Percentiles rank a stretch among this genome's conserved stretches.
These are phyloP conservation scores for Leptonema lineaticorne DNA, from an alignment of 1,140 invertebrate species.

Conservation along the genomic window DNA sequence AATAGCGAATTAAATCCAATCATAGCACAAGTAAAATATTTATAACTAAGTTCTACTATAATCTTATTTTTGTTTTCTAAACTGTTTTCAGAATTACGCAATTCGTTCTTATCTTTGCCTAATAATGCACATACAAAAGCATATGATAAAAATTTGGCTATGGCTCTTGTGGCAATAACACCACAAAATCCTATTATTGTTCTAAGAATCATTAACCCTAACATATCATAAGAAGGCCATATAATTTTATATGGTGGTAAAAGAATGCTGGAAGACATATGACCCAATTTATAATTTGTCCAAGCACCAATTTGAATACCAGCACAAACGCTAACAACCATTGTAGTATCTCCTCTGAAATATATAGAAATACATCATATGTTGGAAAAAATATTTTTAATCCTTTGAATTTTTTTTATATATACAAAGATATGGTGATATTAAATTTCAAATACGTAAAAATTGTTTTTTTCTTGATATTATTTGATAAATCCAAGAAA, in stretches of 20 bases:
- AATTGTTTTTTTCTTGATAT: background rate
- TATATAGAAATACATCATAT: conserved; percentile 28
- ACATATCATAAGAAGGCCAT: conserved; percentile 74
- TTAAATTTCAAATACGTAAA: background rate
- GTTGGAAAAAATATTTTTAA: background rate
- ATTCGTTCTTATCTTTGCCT: conserved; percentile 62
- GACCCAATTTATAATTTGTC: conserved; percentile 77
- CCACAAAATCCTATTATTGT: conserved; percentile 74
- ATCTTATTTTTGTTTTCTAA: conserved; percentile 68
- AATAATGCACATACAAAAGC: conserved; percentile 69
- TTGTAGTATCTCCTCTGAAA: conserved; percentile 81
- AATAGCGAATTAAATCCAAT: conserved; percentile 77
- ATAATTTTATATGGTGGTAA: conserved; percentile 72
- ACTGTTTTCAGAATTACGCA: conserved; percentile 63
- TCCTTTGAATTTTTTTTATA: background rate
- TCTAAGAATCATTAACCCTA: conserved; percentile 65
- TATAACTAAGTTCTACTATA: conserved; percentile 77
- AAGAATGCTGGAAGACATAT: conserved; percentile 58
- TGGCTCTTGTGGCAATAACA: conserved; percentile 65
- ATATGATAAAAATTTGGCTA: conserved; percentile 71
- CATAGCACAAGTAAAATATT: conserved; percentile 74
- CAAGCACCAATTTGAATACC: conserved; percentile 80
- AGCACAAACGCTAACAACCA: conserved; percentile 78
- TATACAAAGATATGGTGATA: background rate
- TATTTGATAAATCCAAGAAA: background rate